A percentile compares a stretch with the other conserved stretches of the same genome.
These are phyloP conservation scores for Venusia cambrica DNA, from an alignment of 2,888 invertebrate genomes.

Conservation along the genomic window DNA sequence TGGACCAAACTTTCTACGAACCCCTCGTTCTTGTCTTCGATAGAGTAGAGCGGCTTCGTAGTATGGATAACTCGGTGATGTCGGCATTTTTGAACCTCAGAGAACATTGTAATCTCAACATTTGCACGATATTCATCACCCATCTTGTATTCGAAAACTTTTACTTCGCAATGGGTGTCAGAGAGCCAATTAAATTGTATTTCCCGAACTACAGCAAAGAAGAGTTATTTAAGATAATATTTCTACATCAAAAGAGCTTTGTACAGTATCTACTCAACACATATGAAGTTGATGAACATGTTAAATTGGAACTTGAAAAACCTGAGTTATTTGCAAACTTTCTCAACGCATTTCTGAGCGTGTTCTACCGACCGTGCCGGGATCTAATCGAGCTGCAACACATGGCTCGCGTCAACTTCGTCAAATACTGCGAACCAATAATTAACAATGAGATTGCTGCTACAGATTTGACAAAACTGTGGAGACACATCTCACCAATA, in stretches of 20 bases:
- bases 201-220: slow-evolving; percentile 91
- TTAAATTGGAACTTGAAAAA: slow-evolving; percentile 54
- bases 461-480: slow-evolving; percentile 86
- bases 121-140: slow-evolving; percentile 89
- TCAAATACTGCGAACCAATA: slow-evolving; percentile 90
- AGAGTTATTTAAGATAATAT: slow-evolving; percentile 79
- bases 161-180: slow-evolving; percentile 84
- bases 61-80: slow-evolving; percentile 87
- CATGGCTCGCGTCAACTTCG: slow-evolving; percentile 88
- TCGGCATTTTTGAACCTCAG: slow-evolving; percentile 86
- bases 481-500: slow-evolving; percentile 89
- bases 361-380: slow-evolving; percentile 91
- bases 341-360: slow-evolving; percentile 89
- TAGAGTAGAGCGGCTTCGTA: slow-evolving; percentile 89
- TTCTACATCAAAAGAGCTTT: slow-evolving; percentile 57
- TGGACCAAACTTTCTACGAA: slow-evolving; percentile 42
- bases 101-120: slow-evolving; percentile 86
- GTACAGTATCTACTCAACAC: slow-evolving; percentile 49
- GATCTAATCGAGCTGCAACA: slow-evolving; percentile 91
- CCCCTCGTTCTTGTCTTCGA: slow-evolving; percentile 87
- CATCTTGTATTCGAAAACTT: slow-evolving; percentile 92
- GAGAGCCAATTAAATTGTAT: slow-evolving; percentile 86
- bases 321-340: slow-evolving; percentile 88
- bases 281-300: slow-evolving; percentile 45
- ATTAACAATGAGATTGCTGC: slow-evolving; percentile 82